Base-by-base conservation (phyloP, 2,888 invertebrate species). In the Limnephilus lunatus region DNA sequence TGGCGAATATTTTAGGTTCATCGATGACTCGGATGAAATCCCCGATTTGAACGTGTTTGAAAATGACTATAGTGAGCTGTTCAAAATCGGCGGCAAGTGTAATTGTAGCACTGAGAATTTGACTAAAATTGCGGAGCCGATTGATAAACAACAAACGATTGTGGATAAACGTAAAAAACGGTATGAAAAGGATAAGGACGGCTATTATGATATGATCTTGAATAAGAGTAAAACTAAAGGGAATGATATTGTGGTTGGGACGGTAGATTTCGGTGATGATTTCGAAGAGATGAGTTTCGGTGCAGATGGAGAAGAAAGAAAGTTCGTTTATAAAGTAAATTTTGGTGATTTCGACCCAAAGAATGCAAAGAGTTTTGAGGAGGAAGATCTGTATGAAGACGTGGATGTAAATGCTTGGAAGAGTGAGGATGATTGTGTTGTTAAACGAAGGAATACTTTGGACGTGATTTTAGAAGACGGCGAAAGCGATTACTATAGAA, bases 391-490 rank as follows among this genome's bases (percentile, higher is more conserved):
- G 15, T 94, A 94, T 83, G 94, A 94, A 48, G 94, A 94, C 48
- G 93, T 94, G 9, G 94, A 94, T 85, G 30, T 90, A 39, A 92
- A 86, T 15, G 91, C 86, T 25, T 93, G 90, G 96, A 96, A 92
- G 83, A 82, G 31, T 95, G 95, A 0, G 95, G 95, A 2, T 95
- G 96, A 88, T 96, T 95, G 1, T 7, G 81, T 81, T 12, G 86
- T 81, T 2, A 68, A 30, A 7, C 85, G 88, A 31, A 95, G 95
- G 95, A 95, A 95, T 3, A 94, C 94, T 39, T 93, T 96, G 3
- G 96, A 96, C 93, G 95, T 95, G 0, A 96, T 96, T 53, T 95
- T 96, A 85, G 96, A 96, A 92, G 96, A 96, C 80, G 95, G 96
- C 0, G 96, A 96, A 86, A 96, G 96, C 35, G 96, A 96, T 91